These are phyloP conservation scores for Aelia acuminata DNA, from an alignment of 2,888 invertebrate species.

Conservation along the genomic window DNA sequence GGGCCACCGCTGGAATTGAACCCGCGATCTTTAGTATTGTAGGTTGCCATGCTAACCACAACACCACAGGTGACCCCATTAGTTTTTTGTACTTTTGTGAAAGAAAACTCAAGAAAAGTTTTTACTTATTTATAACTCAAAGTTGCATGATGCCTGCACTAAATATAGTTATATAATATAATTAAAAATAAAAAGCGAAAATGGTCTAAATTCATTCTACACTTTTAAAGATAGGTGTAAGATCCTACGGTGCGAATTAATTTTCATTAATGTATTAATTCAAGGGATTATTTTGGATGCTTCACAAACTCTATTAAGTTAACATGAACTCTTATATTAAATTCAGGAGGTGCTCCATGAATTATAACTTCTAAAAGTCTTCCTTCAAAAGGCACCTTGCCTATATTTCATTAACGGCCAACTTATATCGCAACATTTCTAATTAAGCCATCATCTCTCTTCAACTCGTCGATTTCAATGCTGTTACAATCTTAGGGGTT, in stretches of 20 bases:
- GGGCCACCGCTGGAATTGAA: too few species aligned
- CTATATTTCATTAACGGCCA: conserved; percentile 30
- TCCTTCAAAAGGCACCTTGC: conserved; percentile 10
- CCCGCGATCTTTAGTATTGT: too few species aligned
- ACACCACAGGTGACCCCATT: too few species aligned
- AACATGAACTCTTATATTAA: conserved; percentile 11
- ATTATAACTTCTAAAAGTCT: conserved; percentile 11
- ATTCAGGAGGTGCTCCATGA: conserved; percentile 3
- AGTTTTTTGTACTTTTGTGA: too few species aligned
- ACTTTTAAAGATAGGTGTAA: not conserved
- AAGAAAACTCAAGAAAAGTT: too few species aligned
- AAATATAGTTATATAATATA: too few species aligned
- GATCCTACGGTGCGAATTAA: not conserved
- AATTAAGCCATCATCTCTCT: not conserved
- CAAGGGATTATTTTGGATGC: conserved; percentile 13
- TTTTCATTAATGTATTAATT: conserved; percentile 11
- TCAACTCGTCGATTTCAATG: not conserved
- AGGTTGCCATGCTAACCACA: too few species aligned
- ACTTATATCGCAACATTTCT: not conserved
- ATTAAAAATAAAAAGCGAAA: too few species aligned
- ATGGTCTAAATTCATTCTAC: too few species aligned
- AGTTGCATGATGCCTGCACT: too few species aligned
- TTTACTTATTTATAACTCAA: too few species aligned
- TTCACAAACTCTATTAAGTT: conserved; percentile 9
- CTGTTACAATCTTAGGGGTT: not conserved